These are phyloP conservation scores for Drosophila takahashii DNA, from an alignment of 1,140 invertebrate species.

Conservation along the genomic window DNA sequence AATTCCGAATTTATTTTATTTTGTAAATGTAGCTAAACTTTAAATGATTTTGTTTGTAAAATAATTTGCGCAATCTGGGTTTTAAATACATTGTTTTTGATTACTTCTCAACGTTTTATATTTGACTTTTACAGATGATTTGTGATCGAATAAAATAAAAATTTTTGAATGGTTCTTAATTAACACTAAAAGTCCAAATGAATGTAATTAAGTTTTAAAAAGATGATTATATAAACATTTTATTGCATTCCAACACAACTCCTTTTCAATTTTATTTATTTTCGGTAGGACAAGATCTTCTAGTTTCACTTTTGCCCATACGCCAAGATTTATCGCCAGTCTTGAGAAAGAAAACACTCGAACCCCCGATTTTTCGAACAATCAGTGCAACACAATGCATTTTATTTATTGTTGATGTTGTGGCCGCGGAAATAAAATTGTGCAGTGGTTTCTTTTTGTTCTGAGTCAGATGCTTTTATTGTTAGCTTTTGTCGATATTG, in stretches of 20 bases:
- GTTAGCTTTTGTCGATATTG: conserved; percentile 28
- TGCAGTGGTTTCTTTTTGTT: conserved; percentile 57
- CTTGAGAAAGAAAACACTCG: conserved; percentile 70
- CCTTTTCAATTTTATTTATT: background rate
- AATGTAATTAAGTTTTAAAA: background rate
- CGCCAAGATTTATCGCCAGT: conserved; percentile 22
- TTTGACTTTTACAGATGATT: too few relatives aligned
- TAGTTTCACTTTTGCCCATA: conserved; percentile 1
- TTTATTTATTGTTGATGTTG: conserved; percentile 53
- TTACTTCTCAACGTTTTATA: too few relatives aligned
- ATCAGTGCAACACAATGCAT: conserved; percentile 46
- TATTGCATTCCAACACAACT: background rate
- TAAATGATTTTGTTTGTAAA: too few relatives aligned
- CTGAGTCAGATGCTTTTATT: conserved; percentile 66
- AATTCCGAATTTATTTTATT: too few relatives aligned
- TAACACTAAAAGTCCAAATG: background rate
- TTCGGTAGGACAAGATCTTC: background rate
- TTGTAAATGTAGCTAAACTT: too few relatives aligned
- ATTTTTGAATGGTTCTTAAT: background rate
- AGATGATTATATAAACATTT: background rate
- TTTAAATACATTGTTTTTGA: too few relatives aligned
- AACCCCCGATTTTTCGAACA: conserved; percentile 71
- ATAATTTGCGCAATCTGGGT: too few relatives aligned
- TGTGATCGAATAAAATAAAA: too few relatives aligned
- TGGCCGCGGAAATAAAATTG: conserved; percentile 69